These are phyloP conservation scores for Charaxes varanes DNA, from an alignment of 1,140 invertebrate species.

Conservation along the genomic window DNA sequence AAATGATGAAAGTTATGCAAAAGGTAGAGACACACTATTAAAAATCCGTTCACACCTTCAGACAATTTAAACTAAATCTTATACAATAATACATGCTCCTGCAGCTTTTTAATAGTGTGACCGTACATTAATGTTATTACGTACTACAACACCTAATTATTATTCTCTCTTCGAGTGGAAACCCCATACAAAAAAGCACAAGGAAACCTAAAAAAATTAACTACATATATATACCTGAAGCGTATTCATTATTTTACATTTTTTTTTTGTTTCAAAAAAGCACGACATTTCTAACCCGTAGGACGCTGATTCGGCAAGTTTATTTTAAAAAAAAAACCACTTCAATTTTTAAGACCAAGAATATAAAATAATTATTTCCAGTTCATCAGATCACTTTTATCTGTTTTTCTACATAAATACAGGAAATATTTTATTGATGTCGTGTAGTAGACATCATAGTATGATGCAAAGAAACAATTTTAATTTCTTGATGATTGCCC, in stretches of 20 bases:
- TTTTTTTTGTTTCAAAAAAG: constrained; percentile 40
- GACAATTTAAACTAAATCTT: constrained; percentile 2
- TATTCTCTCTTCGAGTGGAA: constrained; percentile 43
- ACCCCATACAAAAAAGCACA: constrained; percentile 46
- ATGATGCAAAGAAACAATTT: too few species aligned
- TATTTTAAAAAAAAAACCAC: too few species aligned
- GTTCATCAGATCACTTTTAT: too few species aligned
- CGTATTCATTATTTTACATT: constrained; percentile 48
- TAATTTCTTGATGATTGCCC: too few species aligned
- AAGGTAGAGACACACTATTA: constrained; percentile 10
- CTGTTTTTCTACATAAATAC: too few species aligned
- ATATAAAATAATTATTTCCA: too few species aligned
- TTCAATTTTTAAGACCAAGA: too few species aligned
- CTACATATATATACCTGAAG: constrained; percentile 49
- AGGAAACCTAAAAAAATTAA: constrained; percentile 39
- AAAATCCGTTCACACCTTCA: neutral
- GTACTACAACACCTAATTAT: constrained; percentile 33
- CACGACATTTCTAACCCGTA: constrained; percentile 25
- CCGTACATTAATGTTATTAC: constrained; percentile 14
- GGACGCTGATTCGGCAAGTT: neutral
- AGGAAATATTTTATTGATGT: too few species aligned
- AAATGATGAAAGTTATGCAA: constrained; percentile 1
- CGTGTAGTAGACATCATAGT: too few species aligned
- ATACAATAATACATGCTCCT: neutral
- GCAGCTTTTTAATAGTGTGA: neutral